Conservation (phyloP, 2,888 invertebrate genomes). For the Ectemnius lituratus region DNA sequence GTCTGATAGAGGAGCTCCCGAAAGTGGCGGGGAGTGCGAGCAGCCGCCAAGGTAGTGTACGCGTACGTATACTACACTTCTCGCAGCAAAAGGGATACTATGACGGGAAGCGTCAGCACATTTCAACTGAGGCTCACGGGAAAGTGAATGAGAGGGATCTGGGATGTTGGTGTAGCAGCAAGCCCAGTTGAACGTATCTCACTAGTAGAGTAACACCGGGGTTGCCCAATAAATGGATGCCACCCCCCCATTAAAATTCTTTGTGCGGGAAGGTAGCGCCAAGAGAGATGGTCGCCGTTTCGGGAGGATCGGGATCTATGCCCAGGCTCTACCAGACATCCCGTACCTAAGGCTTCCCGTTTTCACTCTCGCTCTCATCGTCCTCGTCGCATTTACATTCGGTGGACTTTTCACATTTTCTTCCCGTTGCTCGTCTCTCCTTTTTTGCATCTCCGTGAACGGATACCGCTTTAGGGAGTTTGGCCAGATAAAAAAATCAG, state of each 20-base stretch:
- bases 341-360: conserved; percentile 58
- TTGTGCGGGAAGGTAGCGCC: no score
- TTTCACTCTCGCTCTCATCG: conserved; percentile 51
- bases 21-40: conserved; percentile 4
- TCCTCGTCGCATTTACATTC: conserved; percentile 43
- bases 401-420: conserved; percentile 45
- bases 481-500: conserved; percentile 74
- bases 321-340: conserved; percentile 69
- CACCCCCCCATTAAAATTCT: no score
- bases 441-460: conserved; percentile 57
- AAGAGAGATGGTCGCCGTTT: background rate
- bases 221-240: no score
- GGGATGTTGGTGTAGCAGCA: no score
- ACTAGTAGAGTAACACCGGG: no score
- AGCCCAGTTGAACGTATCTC: no score
- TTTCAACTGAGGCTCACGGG: no score
- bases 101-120: background rate
- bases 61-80: no score
- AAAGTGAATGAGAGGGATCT: no score
- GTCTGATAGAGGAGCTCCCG: conserved; percentile 53
- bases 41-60: background rate
- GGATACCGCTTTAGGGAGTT: conserved; percentile 77
- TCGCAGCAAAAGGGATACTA: background rate
- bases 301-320: background rate
- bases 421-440: conserved; percentile 36